Base-by-base conservation (phyloP, 2,797 vertebrate species). In the Anas bahamensis region DNA sequence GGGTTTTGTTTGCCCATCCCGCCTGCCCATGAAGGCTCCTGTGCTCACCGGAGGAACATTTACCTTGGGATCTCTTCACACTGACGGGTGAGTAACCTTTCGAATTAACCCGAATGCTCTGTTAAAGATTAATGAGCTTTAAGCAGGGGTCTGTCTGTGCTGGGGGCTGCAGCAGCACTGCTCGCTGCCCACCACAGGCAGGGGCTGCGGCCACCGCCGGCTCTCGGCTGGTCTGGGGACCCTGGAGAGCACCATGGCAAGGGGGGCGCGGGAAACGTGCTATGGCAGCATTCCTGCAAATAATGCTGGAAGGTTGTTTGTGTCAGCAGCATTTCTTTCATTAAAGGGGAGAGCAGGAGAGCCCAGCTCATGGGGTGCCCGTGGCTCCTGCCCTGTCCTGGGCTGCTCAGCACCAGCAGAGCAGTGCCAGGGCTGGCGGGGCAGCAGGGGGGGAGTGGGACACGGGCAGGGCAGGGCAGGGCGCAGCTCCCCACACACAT, bases 81-180 rank as follows among this genome's bases (percentile, higher is more conserved):
- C 86, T 82, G 93, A 56, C 22, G 55, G 95, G 95, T 90, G 92
- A 96, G 96, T 90, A 44, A 76, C 88, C 89, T 59, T 12, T 5
- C 41, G 1, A 29, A 69, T 55, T 23, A 65, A 41, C 86, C 76
- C 88, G 1, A 56, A 11, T 1, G 16, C 76, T 26, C 28, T 0
- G n/a, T 14, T 37, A 53, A 23, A 48, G 75, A 68, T 65, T 48
- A 24, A 77, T 21, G 87, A 89, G 90, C 73, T 50, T 35, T 11
- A 21, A 61, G 35, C 26, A 3, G 23, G 80, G 68, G 57, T 39
- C 52, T 48, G 17, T 39, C 77, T 3, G 65, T 1, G 56, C 15
- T 17, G 2, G 3, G 17, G 60, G 78, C 46, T 21, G 72, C 2
- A 3, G 76, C 75, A 4, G 70, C 2, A 7, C 83, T 11, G 83